Evolutionary conservation across 2,797 vertebrate species (phyloP).

Genomic region (Syngnathus acus): DNA sequence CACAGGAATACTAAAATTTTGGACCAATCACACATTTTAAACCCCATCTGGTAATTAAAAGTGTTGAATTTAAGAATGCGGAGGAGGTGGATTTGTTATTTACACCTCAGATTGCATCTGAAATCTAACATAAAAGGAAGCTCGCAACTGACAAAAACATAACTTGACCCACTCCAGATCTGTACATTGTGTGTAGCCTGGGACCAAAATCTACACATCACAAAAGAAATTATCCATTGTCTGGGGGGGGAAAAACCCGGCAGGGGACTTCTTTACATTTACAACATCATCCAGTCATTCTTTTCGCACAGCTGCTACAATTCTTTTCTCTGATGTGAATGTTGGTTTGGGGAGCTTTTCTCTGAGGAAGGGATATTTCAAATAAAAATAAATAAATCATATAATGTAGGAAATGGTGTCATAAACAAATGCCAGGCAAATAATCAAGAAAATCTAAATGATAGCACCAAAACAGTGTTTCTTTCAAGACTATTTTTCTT

Average conservation of each 20-base stretch:
- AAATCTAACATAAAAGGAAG: constrained; percentile 50
- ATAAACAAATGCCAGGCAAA: constrained; percentile 3
- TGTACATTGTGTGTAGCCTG: constrained; percentile 63
- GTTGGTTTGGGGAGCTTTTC: constrained; percentile 15
- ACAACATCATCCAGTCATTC: constrained; percentile 22
- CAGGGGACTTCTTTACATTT: constrained; percentile 14
- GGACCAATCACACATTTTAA: constrained; percentile 61
- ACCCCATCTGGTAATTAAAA: constrained; percentile 53
- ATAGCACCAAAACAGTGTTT: not conserved
- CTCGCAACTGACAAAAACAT: constrained; percentile 38
- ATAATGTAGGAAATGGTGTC: constrained; percentile 13
- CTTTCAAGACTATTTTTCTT: constrained; percentile 1
- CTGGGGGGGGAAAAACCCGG: constrained; percentile 15
- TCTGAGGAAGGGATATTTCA: constrained; percentile 17
- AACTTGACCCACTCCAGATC: constrained; percentile 42
- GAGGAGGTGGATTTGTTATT: constrained; percentile 59
- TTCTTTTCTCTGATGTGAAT: constrained; percentile 17
- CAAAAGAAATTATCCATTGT: constrained; percentile 20
- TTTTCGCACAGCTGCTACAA: constrained; percentile 19
- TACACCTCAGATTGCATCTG: constrained; percentile 53
- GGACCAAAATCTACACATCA: constrained; percentile 28
- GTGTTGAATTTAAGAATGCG: constrained; percentile 52
- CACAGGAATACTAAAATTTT: constrained; percentile 74
- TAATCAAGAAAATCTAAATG: not conserved
- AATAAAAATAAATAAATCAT: constrained; percentile 15